These are phyloP conservation scores for Formica selysi DNA, from an alignment of 1,140 invertebrate genomes.

Conservation along the genomic window DNA sequence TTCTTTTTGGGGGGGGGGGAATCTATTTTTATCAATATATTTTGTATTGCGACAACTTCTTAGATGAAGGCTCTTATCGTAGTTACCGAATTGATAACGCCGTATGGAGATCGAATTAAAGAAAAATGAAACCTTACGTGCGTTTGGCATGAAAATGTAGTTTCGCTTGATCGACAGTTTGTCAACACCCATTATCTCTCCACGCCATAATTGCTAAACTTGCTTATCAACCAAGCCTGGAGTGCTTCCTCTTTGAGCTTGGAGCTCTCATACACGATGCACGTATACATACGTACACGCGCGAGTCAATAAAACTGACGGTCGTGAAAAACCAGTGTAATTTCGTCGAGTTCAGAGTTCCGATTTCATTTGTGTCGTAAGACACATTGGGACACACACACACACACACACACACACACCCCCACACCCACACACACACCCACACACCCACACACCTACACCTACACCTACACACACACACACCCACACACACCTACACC, in stretches of 20 bases:
- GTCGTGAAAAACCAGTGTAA: neutral
- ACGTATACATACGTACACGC: too few relatives aligned
- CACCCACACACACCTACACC: too few relatives aligned
- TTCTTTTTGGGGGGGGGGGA: too few relatives aligned
- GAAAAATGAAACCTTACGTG: too few relatives aligned
- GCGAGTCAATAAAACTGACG: slow-evolving; percentile 2
- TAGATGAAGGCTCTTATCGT: neutral
- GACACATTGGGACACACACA: neutral
- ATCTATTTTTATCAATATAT: neutral
- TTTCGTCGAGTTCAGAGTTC: neutral
- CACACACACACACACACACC: too few relatives aligned
- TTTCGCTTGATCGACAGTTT: neutral
- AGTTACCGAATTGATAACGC: neutral
- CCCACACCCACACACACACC: too few relatives aligned
- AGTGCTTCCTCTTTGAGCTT: neutral
- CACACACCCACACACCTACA: too few relatives aligned
- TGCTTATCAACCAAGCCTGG: neutral
- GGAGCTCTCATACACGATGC: neutral
- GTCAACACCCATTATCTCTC: slow-evolving; percentile 4
- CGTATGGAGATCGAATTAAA: too few relatives aligned
- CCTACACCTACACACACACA: too few relatives aligned
- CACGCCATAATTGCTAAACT: slow-evolving; percentile 18
- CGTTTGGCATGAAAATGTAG: too few relatives aligned
- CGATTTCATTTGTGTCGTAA: too few relatives aligned
- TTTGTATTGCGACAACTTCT: neutral